Percentiles rank a stretch among this genome's conserved stretches.
These are phyloP conservation scores for Orcinus orca DNA, from an alignment of 2,113 vertebrate genomes.

Conservation along the genomic window DNA sequence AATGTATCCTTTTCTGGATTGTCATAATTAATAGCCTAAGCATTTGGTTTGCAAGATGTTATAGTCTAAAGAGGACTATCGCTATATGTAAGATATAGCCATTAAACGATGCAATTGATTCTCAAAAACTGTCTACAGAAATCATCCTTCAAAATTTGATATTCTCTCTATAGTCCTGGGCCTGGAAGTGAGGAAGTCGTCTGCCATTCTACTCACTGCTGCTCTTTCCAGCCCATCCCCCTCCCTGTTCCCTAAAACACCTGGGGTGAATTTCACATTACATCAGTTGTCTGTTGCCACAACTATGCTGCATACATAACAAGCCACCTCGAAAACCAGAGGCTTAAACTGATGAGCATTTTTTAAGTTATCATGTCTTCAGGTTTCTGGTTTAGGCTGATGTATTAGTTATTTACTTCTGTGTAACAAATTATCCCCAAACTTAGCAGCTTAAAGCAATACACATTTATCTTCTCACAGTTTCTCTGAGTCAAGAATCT, in stretches of 20 bases:
- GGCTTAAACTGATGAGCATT: background rate
- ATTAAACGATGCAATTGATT: background rate
- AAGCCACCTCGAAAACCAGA: background rate
- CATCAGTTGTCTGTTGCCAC: background rate
- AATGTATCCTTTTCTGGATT: background rate
- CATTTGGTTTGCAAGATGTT: background rate
- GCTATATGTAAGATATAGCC: background rate
- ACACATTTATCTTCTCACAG: background rate
- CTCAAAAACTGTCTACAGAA: slow-evolving; percentile 10
- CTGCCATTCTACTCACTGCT: background rate
- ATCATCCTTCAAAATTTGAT: background rate
- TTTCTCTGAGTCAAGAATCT: background rate
- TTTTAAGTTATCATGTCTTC: background rate
- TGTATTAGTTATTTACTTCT: background rate
- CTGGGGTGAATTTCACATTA: background rate
- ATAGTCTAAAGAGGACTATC: background rate
- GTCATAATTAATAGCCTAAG: background rate
- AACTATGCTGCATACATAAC: background rate
- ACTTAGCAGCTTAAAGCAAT: background rate
- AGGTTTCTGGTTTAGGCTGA: background rate
- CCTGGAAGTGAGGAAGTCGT: background rate
- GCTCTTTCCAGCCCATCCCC: background rate
- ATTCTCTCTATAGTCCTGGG: background rate
- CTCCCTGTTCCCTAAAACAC: background rate
- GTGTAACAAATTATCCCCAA: background rate